Evolutionary conservation across 2,113 vertebrate species (phyloP), one percentile per base, ranked within the genome.

Genomic region (Protomyctophum bolini): DNA sequence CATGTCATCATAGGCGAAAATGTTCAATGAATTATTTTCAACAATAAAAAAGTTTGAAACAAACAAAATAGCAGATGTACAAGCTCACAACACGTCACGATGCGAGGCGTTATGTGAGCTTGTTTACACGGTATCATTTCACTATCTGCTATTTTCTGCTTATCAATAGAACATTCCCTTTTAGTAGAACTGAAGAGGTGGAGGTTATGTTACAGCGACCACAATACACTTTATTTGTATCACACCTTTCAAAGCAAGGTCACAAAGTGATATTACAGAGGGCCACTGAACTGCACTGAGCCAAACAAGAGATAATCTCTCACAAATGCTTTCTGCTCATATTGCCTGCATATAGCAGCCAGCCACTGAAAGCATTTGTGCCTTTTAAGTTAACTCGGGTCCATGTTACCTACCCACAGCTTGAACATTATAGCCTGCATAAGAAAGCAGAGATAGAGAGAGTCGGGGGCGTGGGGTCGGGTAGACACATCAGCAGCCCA

Each of bases 321-420:
- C 73, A 83, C 83, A 86, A 92, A 93, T 91, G 90, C 90, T 92
- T 91, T 86, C 75, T 56, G 66, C 70, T 68, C 58, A 60, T 69
- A 21, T 48, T 52, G 65, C 47, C 33, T 68, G 51, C 11, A 10
- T 28, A 45, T 1, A 21, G 2, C 21, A 21, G 73, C n/a, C 57
- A 62, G 58, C 70, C 54, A 76, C 45, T 60, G 76, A 88, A 91
- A 91, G 87, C 87, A 92, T 91, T 90, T 70, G 76, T 46, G 56
- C n/a, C 8, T 52, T 52, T 21, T 41, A 41, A 41, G 33, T 41
- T 51, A 41, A 60, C 15, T 63, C 45, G 49, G 57, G 12, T 80
- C 69, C 68, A 63, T 47, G 69, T 91, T 92, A 93, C 91, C 89
- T 92, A 93, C 92, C 92, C 91, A 91, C 52, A 91, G 81, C 82